Conservation (phyloP, 2,888 invertebrate species). For the Diloba caeruleocephala region DNA sequence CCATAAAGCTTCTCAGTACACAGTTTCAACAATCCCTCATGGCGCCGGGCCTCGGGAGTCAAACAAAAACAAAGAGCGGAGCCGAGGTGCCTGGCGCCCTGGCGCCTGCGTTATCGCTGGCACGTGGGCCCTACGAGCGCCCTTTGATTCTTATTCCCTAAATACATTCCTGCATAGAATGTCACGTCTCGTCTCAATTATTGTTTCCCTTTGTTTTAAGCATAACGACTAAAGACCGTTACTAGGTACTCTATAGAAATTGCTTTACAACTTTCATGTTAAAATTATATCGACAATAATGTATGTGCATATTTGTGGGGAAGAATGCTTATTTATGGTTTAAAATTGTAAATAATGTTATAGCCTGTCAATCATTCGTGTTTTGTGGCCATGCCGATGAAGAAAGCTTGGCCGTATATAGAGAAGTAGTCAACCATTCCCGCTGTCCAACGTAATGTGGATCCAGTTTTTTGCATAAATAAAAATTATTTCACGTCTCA, state of each 20-base stretch:
- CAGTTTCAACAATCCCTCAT: constrained; percentile 67
- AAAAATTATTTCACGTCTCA: constrained; percentile 46
- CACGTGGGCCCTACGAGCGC: constrained; percentile 74
- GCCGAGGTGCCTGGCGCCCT: constrained; percentile 74
- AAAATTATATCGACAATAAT: constrained; percentile 55
- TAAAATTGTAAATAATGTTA: constrained; percentile 69
- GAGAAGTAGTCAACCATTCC: constrained; percentile 56
- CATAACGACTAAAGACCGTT: constrained; percentile 8
- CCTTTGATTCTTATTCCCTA: constrained; percentile 73
- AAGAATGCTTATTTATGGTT: constrained; percentile 71
- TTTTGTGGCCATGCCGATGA: constrained; percentile 72
- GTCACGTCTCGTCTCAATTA: constrained; percentile 45
- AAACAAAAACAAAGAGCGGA: constrained; percentile 56
- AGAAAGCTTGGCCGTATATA: constrained; percentile 76
- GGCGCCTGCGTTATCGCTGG: constrained; percentile 83
- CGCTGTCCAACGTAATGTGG: constrained; percentile 53
- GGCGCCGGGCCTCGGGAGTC: constrained; percentile 65
- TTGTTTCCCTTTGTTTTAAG: constrained; percentile 38
- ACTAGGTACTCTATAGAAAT: constrained; percentile 14
- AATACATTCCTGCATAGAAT: constrained; percentile 70
- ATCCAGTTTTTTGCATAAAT: constrained; percentile 56
- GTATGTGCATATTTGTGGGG: constrained; percentile 64
- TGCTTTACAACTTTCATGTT: constrained; percentile 50
- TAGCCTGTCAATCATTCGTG: constrained; percentile 80
- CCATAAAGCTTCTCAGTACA: constrained; percentile 67